These are phyloP conservation scores for Lordiphosa mommai DNA, from an alignment of 1,140 invertebrate species.

Conservation along the genomic window DNA sequence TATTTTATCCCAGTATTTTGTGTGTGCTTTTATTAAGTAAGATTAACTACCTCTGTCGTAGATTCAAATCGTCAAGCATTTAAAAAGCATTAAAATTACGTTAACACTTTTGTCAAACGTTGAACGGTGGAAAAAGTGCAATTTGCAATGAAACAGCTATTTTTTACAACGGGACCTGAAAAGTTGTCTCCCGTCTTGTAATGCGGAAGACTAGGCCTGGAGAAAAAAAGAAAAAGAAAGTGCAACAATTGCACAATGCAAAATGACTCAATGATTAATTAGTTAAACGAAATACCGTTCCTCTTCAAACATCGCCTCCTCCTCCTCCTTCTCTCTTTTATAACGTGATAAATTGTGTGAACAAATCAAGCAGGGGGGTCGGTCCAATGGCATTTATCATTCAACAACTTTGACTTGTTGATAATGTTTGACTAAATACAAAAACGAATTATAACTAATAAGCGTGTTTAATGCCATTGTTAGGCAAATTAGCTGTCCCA, in stretches of 20 bases:
- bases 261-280: slow-evolving; percentile 1
- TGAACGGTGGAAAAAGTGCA: neutral
- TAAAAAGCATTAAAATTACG: too few relatives aligned
- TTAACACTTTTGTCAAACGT: too few relatives aligned
- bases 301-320: neutral
- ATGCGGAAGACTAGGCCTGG: neutral
- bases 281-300: slow-evolving; percentile 2
- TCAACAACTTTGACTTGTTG: slow-evolving; percentile 36
- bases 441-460: slow-evolving; percentile 63
- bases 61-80: too few relatives aligned
- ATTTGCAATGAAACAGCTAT: slow-evolving; percentile 1
- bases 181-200: neutral
- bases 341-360: slow-evolving; percentile 62
- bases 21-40: too few relatives aligned
- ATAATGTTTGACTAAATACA: slow-evolving; percentile 37
- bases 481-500: slow-evolving; percentile 55
- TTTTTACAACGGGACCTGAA: neutral
- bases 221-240: neutral
- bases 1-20: too few relatives aligned
- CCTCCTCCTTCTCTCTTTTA: neutral
- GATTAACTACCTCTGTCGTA: too few relatives aligned
- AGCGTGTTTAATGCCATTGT: slow-evolving; percentile 56
- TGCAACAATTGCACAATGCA: neutral
- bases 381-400: slow-evolving; percentile 44
- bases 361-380: slow-evolving; percentile 15